Percentiles rank a stretch among this genome's conserved stretches.
These are phyloP conservation scores for Apamea sordens DNA, from an alignment of 2,888 invertebrate species.

Conservation along the genomic window DNA sequence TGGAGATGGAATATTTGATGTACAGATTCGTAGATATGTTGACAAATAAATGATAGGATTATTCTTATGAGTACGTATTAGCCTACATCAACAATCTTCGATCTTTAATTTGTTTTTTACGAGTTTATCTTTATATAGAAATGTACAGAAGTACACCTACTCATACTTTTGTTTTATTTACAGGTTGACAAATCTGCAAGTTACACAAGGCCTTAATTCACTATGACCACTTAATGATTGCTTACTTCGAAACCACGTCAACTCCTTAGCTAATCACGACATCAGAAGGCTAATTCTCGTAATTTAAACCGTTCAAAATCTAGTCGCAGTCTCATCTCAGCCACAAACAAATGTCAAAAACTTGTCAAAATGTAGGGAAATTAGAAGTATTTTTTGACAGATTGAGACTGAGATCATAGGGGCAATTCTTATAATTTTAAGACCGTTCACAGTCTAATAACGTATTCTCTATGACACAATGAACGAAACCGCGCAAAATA, in stretches of 20 bases:
- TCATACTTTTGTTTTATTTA: neutral
- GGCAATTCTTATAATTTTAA: no score
- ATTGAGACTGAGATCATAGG: no score
- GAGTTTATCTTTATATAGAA: neutral
- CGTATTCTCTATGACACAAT: neutral
- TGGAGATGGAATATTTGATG: slow-evolving; percentile 56
- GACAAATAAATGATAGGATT: slow-evolving; percentile 33
- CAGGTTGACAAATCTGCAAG: neutral
- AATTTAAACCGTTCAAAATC: no score
- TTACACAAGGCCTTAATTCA: neutral
- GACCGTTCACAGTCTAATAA: no score
- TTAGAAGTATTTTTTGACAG: no score
- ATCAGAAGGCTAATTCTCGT: no score
- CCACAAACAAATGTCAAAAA: no score
- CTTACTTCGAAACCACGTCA: neutral
- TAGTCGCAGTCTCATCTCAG: no score
- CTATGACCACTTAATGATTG: neutral
- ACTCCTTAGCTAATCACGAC: neutral
- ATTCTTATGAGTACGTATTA: slow-evolving; percentile 17
- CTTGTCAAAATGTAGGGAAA: no score
- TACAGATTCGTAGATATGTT: slow-evolving; percentile 42
- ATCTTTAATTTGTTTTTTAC: slow-evolving; percentile 26
- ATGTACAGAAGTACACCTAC: neutral
- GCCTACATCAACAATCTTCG: slow-evolving; percentile 13
- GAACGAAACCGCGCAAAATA: neutral